These are phyloP conservation scores for Sarcophaga rosellei DNA, from an alignment of 2,888 invertebrate species.

Conservation along the genomic window DNA sequence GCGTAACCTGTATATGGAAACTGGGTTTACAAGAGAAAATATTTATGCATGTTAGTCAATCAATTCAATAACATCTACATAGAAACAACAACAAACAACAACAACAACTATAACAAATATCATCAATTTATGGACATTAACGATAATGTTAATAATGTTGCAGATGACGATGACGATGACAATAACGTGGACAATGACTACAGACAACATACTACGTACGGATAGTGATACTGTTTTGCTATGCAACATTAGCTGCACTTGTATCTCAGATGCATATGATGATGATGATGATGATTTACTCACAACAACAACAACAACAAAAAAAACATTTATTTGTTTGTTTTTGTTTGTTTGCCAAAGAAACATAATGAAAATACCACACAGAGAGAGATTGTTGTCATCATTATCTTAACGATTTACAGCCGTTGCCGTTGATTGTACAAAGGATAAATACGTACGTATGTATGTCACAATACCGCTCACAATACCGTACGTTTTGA, in stretches of 20 bases:
- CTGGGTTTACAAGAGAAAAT: slow-evolving; percentile 64
- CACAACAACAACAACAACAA: neutral
- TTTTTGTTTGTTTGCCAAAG: slow-evolving; percentile 27
- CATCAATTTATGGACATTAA: slow-evolving; percentile 68
- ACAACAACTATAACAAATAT: slow-evolving; percentile 49
- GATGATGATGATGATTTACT: neutral
- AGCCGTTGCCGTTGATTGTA: neutral
- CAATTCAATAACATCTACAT: slow-evolving; percentile 61
- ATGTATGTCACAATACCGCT: neutral
- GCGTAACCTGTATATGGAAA: slow-evolving; percentile 42
- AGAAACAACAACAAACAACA: slow-evolving; percentile 44
- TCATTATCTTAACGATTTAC: slow-evolving; percentile 29
- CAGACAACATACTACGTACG: no score
- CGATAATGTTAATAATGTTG: slow-evolving; percentile 47
- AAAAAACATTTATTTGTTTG: neutral
- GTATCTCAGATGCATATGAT: neutral
- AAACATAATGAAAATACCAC: slow-evolving; percentile 49
- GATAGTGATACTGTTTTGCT: neutral
- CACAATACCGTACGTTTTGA: slow-evolving; percentile 38
- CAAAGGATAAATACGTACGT: slow-evolving; percentile 9
- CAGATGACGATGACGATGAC: slow-evolving; percentile 24
- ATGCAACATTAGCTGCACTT: neutral
- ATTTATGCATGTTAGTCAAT: slow-evolving; percentile 65
- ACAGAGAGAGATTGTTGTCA: slow-evolving; percentile 26
- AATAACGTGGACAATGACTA: neutral